Evolutionary conservation across 2,113 vertebrate genomes (phyloP).

Genomic region (Pica pica): DNA sequence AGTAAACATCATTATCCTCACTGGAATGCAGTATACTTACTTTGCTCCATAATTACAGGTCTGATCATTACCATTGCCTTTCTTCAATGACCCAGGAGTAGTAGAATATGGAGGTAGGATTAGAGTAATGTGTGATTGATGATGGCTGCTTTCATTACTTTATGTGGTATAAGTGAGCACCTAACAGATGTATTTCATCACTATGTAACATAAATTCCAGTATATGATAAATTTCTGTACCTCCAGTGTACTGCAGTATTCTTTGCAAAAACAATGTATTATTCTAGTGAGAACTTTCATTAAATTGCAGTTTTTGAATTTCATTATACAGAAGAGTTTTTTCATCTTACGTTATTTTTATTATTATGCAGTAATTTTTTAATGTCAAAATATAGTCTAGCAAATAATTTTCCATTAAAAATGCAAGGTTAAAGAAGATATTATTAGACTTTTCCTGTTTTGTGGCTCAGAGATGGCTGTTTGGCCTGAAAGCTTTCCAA

Average conservation of each 20-base stretch:
- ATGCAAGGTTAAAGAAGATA: not conserved
- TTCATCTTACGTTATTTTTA: not conserved
- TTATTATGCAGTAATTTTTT: not conserved
- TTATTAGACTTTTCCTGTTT: not conserved
- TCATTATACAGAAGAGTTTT: constrained; percentile 29
- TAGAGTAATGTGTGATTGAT: constrained; percentile 59
- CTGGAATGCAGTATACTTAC: constrained; percentile 10
- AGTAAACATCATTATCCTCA: constrained; percentile 52
- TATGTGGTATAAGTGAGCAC: constrained; percentile 42
- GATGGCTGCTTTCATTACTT: constrained; percentile 30
- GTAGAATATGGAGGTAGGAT: constrained; percentile 54
- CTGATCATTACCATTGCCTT: constrained; percentile 47
- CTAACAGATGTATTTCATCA: constrained; percentile 69
- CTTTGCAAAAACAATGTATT: constrained; percentile 44
- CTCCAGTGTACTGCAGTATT: constrained; percentile 33
- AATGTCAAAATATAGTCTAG: not conserved
- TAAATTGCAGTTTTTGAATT: constrained; percentile 54
- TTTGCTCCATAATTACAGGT: constrained; percentile 60
- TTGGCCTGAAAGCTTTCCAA: not conserved
- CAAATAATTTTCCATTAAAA: not conserved
- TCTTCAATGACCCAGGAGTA: constrained; percentile 43
- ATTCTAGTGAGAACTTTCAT: constrained; percentile 44
- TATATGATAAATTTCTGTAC: constrained; percentile 63
- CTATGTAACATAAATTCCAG: constrained; percentile 50
- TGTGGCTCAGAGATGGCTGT: not conserved